Conservation (phyloP, 2,113 vertebrate genomes). For the Origma solitaria region DNA sequence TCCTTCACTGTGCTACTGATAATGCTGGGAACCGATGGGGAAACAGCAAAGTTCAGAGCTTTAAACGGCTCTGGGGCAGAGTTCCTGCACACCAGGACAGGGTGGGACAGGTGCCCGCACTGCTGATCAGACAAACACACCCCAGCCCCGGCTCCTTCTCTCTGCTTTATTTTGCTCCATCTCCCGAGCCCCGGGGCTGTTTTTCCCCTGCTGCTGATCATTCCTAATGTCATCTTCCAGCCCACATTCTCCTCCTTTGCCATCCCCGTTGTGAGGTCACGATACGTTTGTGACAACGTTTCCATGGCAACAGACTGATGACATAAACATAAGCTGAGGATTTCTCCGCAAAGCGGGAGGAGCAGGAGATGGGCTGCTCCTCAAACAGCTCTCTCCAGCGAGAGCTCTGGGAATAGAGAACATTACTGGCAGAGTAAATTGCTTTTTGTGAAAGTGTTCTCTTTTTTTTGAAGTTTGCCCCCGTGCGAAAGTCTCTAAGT, state of each 20-base stretch:
- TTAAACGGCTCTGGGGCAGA: rapidly evolving
- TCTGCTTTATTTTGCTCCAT: rapidly evolving
- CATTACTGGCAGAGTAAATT: constrained; percentile 57
- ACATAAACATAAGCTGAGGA: constrained; percentile 64
- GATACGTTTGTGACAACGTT: constrained; percentile 56
- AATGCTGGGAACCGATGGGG: rapidly evolving
- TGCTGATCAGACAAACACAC: rapidly evolving
- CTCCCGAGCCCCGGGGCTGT: not conserved
- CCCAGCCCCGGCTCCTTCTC: rapidly evolving
- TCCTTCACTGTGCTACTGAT: rapidly evolving
- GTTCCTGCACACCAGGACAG: rapidly evolving
- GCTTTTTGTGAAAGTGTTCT: constrained; percentile 47
- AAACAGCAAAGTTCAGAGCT: not conserved
- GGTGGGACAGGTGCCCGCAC: not conserved
- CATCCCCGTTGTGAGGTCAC: constrained; percentile 55
- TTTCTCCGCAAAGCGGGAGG: constrained; percentile 57
- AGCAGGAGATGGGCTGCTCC: constrained; percentile 57
- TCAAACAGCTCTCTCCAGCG: constrained; percentile 54
- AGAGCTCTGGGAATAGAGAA: constrained; percentile 62
- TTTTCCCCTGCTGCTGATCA: not conserved
- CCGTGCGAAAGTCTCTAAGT: constrained; percentile 64
- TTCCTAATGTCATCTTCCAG: not conserved
- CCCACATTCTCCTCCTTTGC: constrained; percentile 27
- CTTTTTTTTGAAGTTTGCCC: constrained; percentile 67
- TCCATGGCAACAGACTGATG: constrained; percentile 71